A percentile compares a stretch with the other conserved stretches of the same genome.
phyloP scores from a whole-genome alignment of 2,113 vertebrate genomes.

The Lepidothrix coronata region DNA sequence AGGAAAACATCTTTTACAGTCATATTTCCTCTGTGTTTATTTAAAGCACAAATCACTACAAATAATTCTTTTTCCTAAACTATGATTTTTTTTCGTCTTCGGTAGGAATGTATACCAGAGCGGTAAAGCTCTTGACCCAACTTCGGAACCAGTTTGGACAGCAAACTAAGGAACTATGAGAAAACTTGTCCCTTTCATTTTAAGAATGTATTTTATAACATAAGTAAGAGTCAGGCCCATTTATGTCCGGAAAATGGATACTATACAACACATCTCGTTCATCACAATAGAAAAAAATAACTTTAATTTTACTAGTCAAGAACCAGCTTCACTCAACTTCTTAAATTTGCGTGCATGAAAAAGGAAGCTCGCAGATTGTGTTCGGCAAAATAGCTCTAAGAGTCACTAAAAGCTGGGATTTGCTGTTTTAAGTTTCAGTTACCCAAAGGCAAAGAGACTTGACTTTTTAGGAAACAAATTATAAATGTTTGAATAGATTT shows the following conservation, averaged over 20 bases:
- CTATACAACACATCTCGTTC: neutral
- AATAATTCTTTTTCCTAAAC: neutral
- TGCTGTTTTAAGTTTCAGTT: neutral
- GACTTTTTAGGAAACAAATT: neutral
- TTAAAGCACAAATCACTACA: neutral
- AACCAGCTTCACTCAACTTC: neutral
- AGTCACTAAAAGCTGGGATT: neutral
- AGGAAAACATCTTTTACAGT: neutral
- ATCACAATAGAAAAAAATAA: neutral
- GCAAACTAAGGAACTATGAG: neutral
- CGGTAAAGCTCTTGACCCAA: neutral
- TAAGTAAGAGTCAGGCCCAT: constrained; percentile 7
- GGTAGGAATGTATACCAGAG: neutral
- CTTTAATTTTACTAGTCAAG: neutral
- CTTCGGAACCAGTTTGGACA: neutral
- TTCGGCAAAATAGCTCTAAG: neutral
- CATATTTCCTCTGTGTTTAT: neutral
- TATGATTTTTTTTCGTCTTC: neutral
- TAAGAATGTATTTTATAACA: neutral
- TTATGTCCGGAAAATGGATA: neutral
- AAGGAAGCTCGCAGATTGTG: neutral
- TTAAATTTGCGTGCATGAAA: neutral
- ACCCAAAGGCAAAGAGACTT: neutral
- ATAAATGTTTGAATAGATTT: neutral
- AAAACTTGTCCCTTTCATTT: constrained; percentile 12